A percentile compares a stretch with the other conserved stretches of the same genome.
These are phyloP conservation scores for Pseudorasbora parva DNA, from an alignment of 2,113 vertebrate species.

Conservation along the genomic window DNA sequence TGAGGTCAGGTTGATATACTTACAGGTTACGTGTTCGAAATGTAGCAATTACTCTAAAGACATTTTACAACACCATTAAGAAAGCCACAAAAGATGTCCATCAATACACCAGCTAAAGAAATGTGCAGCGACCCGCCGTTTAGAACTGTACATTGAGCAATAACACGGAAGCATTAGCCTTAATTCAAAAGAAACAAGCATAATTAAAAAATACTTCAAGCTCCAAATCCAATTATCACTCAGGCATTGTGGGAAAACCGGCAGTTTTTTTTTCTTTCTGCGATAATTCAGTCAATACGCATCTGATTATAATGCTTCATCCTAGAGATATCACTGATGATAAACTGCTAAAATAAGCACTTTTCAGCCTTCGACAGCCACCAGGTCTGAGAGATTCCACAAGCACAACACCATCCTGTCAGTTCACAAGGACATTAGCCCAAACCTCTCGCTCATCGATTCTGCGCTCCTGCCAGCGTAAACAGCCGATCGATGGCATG, in stretches of 20 bases:
- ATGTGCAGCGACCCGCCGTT: neutral
- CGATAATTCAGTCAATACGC: slow-evolving; percentile 22
- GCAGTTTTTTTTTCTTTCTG: neutral
- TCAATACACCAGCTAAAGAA: neutral
- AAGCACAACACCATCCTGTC: neutral
- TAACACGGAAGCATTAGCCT: neutral
- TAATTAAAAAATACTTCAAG: slow-evolving; percentile 30
- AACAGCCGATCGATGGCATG: slow-evolving; percentile 36
- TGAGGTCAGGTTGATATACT: neutral
- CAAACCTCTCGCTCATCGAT: slow-evolving; percentile 7
- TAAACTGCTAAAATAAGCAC: slow-evolving; percentile 20
- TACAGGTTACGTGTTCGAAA: neutral
- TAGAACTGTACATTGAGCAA: neutral
- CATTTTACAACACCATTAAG: neutral
- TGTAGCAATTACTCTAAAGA: slow-evolving; percentile 3
- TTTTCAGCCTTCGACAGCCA: neutral
- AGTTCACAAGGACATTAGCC: neutral
- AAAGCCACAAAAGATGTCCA: neutral
- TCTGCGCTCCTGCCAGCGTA: slow-evolving; percentile 3
- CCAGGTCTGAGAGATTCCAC: neutral
- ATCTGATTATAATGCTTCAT: slow-evolving; percentile 1
- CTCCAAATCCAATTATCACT: slow-evolving; percentile 24
- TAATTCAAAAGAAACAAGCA: slow-evolving; percentile 2
- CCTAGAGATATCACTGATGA: neutral
- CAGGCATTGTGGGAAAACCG: slow-evolving; percentile 16